A percentile compares a stretch with the other conserved stretches of the same genome.
phyloP scores from a whole-genome alignment of 1,140 invertebrate species.

The Orchesella cincta region DNA sequence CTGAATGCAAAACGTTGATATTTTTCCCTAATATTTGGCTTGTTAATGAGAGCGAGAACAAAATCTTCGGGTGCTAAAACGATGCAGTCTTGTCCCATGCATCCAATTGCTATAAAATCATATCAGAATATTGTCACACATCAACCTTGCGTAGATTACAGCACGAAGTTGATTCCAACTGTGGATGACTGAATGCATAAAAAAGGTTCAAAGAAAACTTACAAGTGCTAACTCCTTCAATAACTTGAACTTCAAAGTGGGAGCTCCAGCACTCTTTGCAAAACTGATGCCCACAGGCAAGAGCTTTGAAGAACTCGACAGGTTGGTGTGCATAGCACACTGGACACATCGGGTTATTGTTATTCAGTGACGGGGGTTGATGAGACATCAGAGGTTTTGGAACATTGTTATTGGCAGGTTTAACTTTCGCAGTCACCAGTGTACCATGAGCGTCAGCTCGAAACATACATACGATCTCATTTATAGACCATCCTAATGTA shows the following conservation, averaged over 20 bases:
- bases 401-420: constrained; percentile 62
- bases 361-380: constrained; percentile 49
- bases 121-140: constrained; percentile 24
- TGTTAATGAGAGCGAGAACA: constrained; percentile 79
- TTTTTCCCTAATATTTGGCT: constrained; percentile 78
- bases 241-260: constrained; percentile 94
- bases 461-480: constrained; percentile 77
- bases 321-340: constrained; percentile 64
- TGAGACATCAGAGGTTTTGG: constrained; percentile 36
- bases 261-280: constrained; percentile 93
- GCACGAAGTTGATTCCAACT: too few species aligned
- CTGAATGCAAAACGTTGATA: constrained; percentile 94
- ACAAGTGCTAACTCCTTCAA: constrained; percentile 77
- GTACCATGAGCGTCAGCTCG: constrained; percentile 73
- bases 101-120: constrained; percentile 75
- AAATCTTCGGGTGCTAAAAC: constrained; percentile 93
- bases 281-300: constrained; percentile 88
- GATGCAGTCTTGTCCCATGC: constrained; percentile 93
- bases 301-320: constrained; percentile 69
- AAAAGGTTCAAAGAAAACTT: constrained; percentile 50
- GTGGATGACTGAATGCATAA: too few species aligned
- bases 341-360: constrained; percentile 59
- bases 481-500: constrained; percentile 80
- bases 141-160: constrained; percentile 18
- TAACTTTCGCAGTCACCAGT: constrained; percentile 77